Evolutionary conservation across 1,140 invertebrate genomes (phyloP).

Genomic region (Bombus polaris): DNA sequence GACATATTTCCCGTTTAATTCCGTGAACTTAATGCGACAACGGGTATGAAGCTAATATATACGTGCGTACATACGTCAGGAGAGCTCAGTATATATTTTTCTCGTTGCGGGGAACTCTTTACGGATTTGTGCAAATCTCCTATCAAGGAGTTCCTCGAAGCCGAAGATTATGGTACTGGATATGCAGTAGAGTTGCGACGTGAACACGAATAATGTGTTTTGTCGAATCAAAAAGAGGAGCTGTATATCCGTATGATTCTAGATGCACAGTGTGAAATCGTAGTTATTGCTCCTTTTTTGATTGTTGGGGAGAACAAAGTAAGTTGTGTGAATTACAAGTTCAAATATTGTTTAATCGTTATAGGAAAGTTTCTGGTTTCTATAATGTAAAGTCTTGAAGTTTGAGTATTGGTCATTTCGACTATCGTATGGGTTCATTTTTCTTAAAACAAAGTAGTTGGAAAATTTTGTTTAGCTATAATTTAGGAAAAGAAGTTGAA

Average conservation of each 20-base stretch:
- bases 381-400: no score
- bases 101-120: not conserved
- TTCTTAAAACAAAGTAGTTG: no score
- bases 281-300: not conserved
- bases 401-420: no score
- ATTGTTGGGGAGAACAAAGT: not conserved
- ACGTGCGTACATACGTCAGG: not conserved
- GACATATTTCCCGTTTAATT: constrained; percentile 57
- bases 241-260: no score
- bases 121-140: constrained; percentile 46
- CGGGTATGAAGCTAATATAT: not conserved
- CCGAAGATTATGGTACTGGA: constrained; percentile 43
- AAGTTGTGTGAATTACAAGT: not conserved
- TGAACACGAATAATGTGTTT: not conserved
- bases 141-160: constrained; percentile 39
- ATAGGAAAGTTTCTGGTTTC: not conserved
- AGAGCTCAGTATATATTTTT: constrained; percentile 5
- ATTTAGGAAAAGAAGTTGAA: no score
- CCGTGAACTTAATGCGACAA: constrained; percentile 12
- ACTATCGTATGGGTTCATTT: no score
- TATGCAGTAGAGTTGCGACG: not conserved
- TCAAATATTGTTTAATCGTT: not conserved
- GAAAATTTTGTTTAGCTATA: no score
- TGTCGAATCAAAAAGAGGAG: not conserved
- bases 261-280: no score